These are phyloP conservation scores for Lateolabrax maculatus DNA, from an alignment of 2,797 vertebrate species.

Conservation along the genomic window DNA sequence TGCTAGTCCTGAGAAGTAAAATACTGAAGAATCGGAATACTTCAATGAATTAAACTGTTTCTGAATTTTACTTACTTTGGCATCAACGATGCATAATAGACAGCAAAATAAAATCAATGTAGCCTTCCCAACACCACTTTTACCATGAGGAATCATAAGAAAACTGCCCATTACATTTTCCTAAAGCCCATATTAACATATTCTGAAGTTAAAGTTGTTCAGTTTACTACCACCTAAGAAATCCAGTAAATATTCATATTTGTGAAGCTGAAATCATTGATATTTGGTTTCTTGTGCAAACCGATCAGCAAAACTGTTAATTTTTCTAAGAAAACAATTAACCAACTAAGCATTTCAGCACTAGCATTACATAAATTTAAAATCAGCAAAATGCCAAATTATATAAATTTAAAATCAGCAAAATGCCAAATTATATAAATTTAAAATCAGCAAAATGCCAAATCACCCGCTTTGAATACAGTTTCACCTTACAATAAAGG, in stretches of 20 bases:
- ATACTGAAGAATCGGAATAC: not conserved
- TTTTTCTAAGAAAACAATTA: not conserved
- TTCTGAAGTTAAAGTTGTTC: not conserved
- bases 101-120: not conserved
- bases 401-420: not conserved
- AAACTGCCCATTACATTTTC: not conserved
- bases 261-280: not conserved
- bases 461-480: not conserved
- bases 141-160: not conserved
- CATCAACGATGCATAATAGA: not conserved
- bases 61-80: not conserved
- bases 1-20: not conserved
- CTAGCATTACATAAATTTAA: not conserved
- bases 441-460: not conserved
- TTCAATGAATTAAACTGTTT: not conserved
- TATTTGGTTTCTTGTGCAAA: not conserved
- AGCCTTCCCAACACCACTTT: not conserved
- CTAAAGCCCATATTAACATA: not conserved
- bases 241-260: not conserved
- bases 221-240: not conserved
- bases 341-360: not conserved
- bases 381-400: not conserved
- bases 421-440: not conserved
- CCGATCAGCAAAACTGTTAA: not conserved
- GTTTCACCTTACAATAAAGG: not conserved